phyloP scores from a whole-genome alignment of 2,113 vertebrate genomes.

The Ailurus styani region DNA sequence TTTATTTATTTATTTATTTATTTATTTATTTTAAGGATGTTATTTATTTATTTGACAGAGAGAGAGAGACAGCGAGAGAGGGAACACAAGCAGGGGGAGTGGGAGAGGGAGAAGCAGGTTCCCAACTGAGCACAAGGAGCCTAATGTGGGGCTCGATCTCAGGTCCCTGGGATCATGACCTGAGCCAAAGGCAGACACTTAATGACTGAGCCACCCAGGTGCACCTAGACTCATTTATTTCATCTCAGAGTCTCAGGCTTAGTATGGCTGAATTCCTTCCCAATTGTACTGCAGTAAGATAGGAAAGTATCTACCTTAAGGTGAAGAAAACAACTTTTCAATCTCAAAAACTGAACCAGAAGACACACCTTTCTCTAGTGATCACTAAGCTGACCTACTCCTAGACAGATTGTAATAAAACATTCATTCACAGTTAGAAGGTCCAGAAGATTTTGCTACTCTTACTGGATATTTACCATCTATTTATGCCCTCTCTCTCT shows the following conservation, averaged over 20 bases:
- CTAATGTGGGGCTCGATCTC: fast-evolving
- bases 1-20: no score
- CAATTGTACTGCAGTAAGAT: constrained; percentile 38
- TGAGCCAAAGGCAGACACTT: no score
- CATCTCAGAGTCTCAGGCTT: background rate
- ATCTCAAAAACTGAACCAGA: constrained; percentile 46
- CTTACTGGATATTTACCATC: background rate
- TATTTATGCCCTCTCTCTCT: background rate
- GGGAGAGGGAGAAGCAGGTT: no score
- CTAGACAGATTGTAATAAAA: constrained; percentile 27
- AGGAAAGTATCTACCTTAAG: constrained; percentile 63
- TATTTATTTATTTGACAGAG: no score
- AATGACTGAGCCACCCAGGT: no score
- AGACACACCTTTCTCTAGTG: constrained; percentile 17
- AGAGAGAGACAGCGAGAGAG: no score
- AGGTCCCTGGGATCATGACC: no score
- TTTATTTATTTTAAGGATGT: no score
- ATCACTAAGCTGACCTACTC: background rate
- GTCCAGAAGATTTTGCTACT: background rate
- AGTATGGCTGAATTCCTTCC: constrained; percentile 51
- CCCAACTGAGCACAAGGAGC: no score
- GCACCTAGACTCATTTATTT: constrained; percentile 23
- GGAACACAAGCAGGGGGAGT: no score
- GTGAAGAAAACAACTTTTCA: constrained; percentile 53
- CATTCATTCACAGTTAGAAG: background rate